Evolutionary conservation across 2,888 invertebrate genomes (phyloP).

Genomic region (Rhaphigaster nebulosa): DNA sequence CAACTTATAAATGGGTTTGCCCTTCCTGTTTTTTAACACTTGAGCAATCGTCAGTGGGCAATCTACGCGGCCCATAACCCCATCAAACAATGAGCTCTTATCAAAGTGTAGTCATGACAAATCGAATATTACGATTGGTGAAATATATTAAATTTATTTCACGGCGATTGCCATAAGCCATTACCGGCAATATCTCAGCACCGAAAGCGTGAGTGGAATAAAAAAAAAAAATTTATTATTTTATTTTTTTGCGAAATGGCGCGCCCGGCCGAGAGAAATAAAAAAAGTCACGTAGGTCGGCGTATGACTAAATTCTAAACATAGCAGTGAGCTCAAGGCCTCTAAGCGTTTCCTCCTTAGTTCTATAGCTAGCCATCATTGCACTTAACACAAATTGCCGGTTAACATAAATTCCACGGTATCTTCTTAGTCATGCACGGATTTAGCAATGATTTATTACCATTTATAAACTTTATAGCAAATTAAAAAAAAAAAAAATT

Average conservation of each 20-base stretch:
- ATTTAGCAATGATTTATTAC: not conserved
- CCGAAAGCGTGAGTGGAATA: not conserved
- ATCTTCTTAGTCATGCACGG: not conserved
- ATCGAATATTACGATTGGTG: not conserved
- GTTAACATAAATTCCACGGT: not conserved
- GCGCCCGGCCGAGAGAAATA: not conserved
- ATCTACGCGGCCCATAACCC: not conserved
- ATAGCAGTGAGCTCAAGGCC: slow-evolving; percentile 26
- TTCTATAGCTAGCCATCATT: not conserved
- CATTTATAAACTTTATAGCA: not conserved
- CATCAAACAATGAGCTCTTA: not conserved
- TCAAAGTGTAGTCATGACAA: not conserved
- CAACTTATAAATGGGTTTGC: not conserved
- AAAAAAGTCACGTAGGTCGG: slow-evolving; percentile 35
- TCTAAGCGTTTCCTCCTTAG: slow-evolving; percentile 22
- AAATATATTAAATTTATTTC: not conserved
- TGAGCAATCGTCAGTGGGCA: not conserved
- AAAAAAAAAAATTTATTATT: not conserved
- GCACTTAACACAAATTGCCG: slow-evolving; percentile 16
- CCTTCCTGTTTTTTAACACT: not conserved
- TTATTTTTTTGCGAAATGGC: not conserved
- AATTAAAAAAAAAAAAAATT: not conserved
- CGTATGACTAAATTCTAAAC: slow-evolving; percentile 50
- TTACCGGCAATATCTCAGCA: not conserved
- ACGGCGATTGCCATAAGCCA: not conserved